These are phyloP conservation scores for Tenualosa ilisha DNA, from an alignment of 2,797 vertebrate genomes.

Conservation along the genomic window DNA sequence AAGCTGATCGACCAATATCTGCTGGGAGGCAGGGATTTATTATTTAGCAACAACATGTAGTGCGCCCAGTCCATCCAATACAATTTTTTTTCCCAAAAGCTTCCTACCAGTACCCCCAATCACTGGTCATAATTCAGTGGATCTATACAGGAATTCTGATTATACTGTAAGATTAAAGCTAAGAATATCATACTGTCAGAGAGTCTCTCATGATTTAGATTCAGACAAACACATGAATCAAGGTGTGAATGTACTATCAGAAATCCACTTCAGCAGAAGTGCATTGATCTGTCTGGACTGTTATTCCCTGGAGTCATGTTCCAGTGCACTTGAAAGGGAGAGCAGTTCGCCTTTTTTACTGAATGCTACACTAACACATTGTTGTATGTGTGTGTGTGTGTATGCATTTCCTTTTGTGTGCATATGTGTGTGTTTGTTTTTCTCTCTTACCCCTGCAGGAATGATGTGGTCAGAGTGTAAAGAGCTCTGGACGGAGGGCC, in stretches of 20 bases:
- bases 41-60: not conserved
- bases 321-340: not conserved
- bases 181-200: not conserved
- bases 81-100: not conserved
- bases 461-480: conserved; percentile 94
- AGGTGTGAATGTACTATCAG: not conserved
- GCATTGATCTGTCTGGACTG: conserved; percentile 1
- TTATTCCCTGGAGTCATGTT: not conserved
- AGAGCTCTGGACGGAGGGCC: conserved; percentile 86
- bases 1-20: not conserved
- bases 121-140: not conserved
- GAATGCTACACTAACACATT: not conserved
- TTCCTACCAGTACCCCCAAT: not conserved
- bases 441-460: conserved; percentile 62
- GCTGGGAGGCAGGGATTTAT: not conserved
- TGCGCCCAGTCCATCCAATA: too few relatives aligned
- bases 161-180: not conserved
- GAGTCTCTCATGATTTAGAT: not conserved
- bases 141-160: too few relatives aligned
- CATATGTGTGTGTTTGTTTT: conserved; percentile 16
- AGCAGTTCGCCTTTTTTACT: not conserved
- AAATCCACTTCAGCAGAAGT: not conserved
- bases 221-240: not conserved
- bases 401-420: not conserved
- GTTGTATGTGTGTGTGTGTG: not conserved